These are phyloP conservation scores for Phaedon cochleariae DNA, from an alignment of 2,888 invertebrate species.

Conservation along the genomic window DNA sequence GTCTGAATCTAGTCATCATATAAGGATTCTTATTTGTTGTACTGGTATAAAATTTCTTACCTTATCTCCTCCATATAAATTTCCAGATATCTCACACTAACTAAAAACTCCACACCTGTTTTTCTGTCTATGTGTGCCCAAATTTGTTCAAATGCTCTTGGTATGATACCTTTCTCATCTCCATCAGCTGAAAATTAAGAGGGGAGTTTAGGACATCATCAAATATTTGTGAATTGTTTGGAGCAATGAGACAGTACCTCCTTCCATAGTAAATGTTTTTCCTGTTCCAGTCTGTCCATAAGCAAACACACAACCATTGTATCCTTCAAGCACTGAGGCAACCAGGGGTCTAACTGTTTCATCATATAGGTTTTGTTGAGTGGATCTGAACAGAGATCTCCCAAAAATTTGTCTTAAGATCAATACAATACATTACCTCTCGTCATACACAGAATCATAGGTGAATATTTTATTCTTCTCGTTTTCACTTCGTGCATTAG, in stretches of 20 bases:
- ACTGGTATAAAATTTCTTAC: slow-evolving; percentile 59
- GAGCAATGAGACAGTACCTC: too few relatives aligned
- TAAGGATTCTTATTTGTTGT: too few relatives aligned
- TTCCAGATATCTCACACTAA: slow-evolving; percentile 96
- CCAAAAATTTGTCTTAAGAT: background rate
- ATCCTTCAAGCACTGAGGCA: slow-evolving; percentile 94
- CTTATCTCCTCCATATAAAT: slow-evolving; percentile 94
- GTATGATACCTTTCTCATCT: slow-evolving; percentile 68
- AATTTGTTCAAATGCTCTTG: slow-evolving; percentile 96
- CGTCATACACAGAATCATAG: slow-evolving; percentile 97
- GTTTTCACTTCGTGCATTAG: slow-evolving; percentile 71
- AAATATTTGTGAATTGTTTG: too few relatives aligned
- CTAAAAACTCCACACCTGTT: slow-evolving; percentile 93
- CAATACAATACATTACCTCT: slow-evolving; percentile 64
- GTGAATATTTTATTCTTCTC: slow-evolving; percentile 93
- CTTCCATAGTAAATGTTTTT: slow-evolving; percentile 81
- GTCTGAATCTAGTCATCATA: too few relatives aligned
- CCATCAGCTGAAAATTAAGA: slow-evolving; percentile 19
- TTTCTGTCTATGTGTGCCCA: slow-evolving; percentile 93
- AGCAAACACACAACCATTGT: slow-evolving; percentile 99
- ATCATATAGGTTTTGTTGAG: slow-evolving; percentile 93
- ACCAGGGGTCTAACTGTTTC: slow-evolving; percentile 96
- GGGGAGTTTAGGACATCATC: too few relatives aligned
- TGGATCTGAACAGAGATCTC: slow-evolving; percentile 67
- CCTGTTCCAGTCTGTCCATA: slow-evolving; percentile 99